Evolutionary conservation across 2,113 vertebrate genomes (phyloP).

Genomic region (Podiceps cristatus): DNA sequence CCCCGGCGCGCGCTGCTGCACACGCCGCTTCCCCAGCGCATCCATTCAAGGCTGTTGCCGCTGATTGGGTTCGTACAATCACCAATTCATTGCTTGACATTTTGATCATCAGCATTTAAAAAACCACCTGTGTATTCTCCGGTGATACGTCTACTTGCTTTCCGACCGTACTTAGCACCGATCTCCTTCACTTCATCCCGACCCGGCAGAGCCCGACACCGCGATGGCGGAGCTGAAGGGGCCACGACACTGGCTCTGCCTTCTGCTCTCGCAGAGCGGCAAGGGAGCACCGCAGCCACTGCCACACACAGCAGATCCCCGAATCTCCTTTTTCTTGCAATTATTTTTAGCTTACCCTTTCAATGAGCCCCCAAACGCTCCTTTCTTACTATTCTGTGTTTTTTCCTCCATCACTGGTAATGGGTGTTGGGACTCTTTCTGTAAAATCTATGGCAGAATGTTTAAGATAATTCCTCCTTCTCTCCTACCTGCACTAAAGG

Average conservation of each 20-base stretch:
- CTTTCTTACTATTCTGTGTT: accelerated
- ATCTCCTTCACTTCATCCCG: no score
- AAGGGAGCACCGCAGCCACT: accelerated
- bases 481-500: not conserved
- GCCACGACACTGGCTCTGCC: accelerated
- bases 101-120: not conserved
- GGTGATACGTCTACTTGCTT: not conserved
- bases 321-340: not conserved
- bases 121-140: not conserved
- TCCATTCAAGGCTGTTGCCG: not conserved
- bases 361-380: accelerated
- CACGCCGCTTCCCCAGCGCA: accelerated
- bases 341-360: not conserved
- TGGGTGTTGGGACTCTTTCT: accelerated
- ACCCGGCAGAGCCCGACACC: accelerated
- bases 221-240: not conserved
- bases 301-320: not conserved
- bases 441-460: accelerated
- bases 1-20: accelerated
- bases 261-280: not conserved
- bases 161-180: not conserved
- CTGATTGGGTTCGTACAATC: accelerated
- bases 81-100: not conserved
- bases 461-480: not conserved
- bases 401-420: not conserved